A percentile compares a stretch with the other conserved stretches of the same genome.
Conservation (phyloP, 2,797 vertebrate species). For the Mormyrus proboscirostris region DNA sequence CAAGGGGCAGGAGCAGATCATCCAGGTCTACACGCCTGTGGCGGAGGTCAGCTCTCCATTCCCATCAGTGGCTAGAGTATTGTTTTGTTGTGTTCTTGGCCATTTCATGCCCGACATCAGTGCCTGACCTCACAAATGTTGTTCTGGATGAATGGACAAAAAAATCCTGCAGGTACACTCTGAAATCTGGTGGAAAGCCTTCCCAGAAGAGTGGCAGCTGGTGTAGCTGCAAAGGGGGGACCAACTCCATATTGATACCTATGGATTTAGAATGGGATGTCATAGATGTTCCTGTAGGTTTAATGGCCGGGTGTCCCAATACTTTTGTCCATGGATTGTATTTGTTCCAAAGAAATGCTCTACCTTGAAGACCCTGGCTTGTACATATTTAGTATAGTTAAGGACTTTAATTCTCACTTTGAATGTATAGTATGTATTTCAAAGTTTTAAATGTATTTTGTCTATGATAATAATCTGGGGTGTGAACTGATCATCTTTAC, state of each 20-base stretch:
- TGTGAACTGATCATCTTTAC: neutral
- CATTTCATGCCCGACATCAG: neutral
- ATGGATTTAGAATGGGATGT: neutral
- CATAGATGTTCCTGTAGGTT: neutral
- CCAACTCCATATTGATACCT: neutral
- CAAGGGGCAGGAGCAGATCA: constrained; percentile 83
- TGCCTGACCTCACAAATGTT: neutral
- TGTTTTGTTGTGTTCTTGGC: neutral
- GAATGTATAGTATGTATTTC: neutral
- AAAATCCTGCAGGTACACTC: neutral
- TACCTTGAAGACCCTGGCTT: neutral
- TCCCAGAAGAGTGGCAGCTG: neutral
- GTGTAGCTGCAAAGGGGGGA: neutral
- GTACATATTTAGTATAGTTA: neutral
- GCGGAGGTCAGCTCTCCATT: constrained; percentile 54
- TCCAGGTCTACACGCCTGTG: constrained; percentile 72
- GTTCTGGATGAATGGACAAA: neutral
- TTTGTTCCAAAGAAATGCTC: neutral
- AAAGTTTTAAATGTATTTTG: neutral
- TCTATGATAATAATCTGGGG: neutral
- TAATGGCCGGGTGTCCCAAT: neutral
- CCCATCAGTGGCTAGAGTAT: constrained; percentile 36
- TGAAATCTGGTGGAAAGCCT: neutral
- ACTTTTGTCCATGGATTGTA: neutral
- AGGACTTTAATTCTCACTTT: neutral